A percentile compares a stretch with the other conserved stretches of the same genome.
Conservation (phyloP, 1,140 invertebrate genomes). For the Cydia amplana region DNA sequence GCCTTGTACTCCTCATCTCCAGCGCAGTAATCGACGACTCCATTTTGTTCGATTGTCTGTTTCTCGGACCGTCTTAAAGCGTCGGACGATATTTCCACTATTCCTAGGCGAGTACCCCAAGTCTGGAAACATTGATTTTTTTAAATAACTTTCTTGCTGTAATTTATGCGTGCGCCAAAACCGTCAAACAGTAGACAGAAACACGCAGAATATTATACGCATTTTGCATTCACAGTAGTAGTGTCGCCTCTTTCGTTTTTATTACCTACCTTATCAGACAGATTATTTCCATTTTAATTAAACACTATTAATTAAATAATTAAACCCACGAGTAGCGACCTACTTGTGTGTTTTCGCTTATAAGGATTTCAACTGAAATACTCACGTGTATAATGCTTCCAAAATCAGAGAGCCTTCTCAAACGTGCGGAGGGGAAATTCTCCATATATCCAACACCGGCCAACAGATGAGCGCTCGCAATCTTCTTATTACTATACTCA, state of each 20-base stretch:
- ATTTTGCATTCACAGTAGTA: no score
- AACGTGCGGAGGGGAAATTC: constrained; percentile 51
- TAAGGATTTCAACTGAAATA: constrained; percentile 32
- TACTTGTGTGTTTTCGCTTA: background rate
- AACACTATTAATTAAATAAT: no score
- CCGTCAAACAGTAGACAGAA: no score
- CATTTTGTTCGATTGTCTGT: background rate
- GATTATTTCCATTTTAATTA: no score
- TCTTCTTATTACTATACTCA: constrained; percentile 78
- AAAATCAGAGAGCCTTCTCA: constrained; percentile 40
- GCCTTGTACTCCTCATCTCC: constrained; percentile 32
- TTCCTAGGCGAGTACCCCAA: constrained; percentile 35
- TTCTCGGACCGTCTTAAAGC: background rate
- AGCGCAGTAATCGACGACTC: constrained; percentile 32
- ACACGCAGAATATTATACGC: no score
- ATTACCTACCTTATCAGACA: no score
- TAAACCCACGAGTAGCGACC: no score
- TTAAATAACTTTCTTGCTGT: background rate
- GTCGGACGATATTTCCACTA: constrained; percentile 43
- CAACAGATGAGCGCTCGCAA: constrained; percentile 58
- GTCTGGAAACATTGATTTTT: constrained; percentile 37
- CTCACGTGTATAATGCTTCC: constrained; percentile 61
- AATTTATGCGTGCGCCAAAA: no score
- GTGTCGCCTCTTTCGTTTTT: no score
- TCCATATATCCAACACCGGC: constrained; percentile 63